Conservation (phyloP, 2,797 vertebrate genomes). For the Pseudochirops cupreus region DNA sequence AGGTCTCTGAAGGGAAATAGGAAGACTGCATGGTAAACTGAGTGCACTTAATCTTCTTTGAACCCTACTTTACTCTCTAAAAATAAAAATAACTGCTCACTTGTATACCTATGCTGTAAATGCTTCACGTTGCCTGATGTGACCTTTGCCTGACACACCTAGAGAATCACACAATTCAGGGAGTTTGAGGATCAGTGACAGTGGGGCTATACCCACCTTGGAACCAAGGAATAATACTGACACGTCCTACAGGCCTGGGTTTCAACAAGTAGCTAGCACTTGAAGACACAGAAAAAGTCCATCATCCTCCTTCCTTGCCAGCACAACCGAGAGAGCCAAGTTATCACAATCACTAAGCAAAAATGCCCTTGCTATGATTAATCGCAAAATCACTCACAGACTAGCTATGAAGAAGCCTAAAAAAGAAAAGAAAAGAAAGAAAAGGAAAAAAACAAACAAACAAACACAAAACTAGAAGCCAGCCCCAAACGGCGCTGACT, state of each 20-base stretch:
- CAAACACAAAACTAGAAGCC: slow-evolving; percentile 37
- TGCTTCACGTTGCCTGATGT: background rate
- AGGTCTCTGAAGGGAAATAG: background rate
- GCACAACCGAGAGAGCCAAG: background rate
- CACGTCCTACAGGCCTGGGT: no score
- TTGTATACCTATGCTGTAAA: background rate
- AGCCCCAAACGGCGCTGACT: slow-evolving; percentile 38
- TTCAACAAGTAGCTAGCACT: background rate
- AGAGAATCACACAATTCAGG: background rate
- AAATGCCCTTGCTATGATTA: background rate
- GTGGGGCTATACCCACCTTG: background rate
- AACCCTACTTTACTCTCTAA: background rate
- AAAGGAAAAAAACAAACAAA: background rate
- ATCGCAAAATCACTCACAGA: background rate
- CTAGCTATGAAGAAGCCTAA: background rate
- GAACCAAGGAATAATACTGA: background rate
- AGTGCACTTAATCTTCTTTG: background rate
- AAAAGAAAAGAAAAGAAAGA: slow-evolving; percentile 45
- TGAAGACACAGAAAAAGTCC: background rate
- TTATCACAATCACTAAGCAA: background rate
- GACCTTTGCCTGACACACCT: background rate
- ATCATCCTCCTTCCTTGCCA: background rate
- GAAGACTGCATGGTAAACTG: background rate
- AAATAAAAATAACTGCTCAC: background rate
- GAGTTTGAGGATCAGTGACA: background rate